Conservation (phyloP, 2,888 invertebrate species). For the Himalopsyche japonica region DNA sequence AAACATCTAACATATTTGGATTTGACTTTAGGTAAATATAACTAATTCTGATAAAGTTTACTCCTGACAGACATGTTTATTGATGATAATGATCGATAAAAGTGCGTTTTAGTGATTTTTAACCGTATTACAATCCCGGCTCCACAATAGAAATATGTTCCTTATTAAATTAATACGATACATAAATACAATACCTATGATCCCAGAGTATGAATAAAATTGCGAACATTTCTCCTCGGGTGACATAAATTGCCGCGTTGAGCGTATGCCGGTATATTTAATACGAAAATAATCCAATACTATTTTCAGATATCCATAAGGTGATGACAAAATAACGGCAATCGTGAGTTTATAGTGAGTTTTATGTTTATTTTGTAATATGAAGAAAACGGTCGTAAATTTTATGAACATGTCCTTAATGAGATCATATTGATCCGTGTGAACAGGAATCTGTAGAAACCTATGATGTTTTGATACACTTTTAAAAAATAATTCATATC, state of each 20-base stretch:
- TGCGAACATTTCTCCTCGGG: neutral
- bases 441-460: too few relatives aligned
- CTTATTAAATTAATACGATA: neutral
- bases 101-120: too few relatives aligned
- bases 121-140: too few relatives aligned
- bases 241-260: neutral
- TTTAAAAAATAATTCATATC: too few relatives aligned
- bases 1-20: too few relatives aligned
- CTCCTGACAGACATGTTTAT: too few relatives aligned
- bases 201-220: neutral
- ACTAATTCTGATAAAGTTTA: too few relatives aligned
- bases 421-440: too few relatives aligned
- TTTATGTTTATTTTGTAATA: neutral
- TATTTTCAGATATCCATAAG: neutral
- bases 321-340: neutral
- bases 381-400: neutral
- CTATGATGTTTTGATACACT: too few relatives aligned
- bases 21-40: too few relatives aligned
- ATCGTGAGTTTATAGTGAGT: neutral
- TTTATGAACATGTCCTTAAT: neutral
- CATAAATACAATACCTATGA: neutral
- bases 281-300: neutral
- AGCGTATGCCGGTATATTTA: neutral
- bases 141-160: too few relatives aligned
- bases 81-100: too few relatives aligned